Percentiles rank a stretch among this genome's conserved stretches.
These are phyloP conservation scores for Papilio polyxenes DNA, from an alignment of 1,140 invertebrate genomes.

Conservation along the genomic window DNA sequence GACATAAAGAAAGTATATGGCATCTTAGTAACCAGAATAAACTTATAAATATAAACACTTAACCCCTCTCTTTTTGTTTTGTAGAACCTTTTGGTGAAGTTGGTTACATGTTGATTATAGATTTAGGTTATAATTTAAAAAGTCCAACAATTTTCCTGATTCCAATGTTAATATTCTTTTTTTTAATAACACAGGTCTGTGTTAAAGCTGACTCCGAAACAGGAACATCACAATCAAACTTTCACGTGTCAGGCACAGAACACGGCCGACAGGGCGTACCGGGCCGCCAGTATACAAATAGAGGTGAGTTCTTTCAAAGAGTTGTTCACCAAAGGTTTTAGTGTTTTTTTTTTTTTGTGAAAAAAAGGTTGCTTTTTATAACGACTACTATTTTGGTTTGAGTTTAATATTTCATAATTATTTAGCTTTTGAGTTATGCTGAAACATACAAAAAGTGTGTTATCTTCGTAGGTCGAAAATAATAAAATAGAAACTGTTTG, in stretches of 20 bases:
- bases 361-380: background rate
- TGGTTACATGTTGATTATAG: no score
- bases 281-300: slow-evolving; percentile 88
- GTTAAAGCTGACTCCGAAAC: slow-evolving; percentile 90
- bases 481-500: no score
- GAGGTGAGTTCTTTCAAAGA: slow-evolving; percentile 81
- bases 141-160: background rate
- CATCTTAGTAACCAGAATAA: no score
- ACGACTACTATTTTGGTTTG: background rate
- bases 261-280: slow-evolving; percentile 90
- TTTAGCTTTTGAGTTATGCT: background rate
- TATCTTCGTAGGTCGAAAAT: background rate
- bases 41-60: no score
- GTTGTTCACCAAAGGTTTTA: background rate
- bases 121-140: no score
- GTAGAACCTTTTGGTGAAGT: no score
- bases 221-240: slow-evolving; percentile 94
- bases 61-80: no score
- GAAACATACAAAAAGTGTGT: background rate
- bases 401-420: background rate
- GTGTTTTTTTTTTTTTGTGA: background rate
- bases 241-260: slow-evolving; percentile 96
- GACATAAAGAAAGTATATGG: no score
- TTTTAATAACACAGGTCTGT: slow-evolving; percentile 83
- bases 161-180: slow-evolving; percentile 1